Base-by-base conservation (phyloP, 2,113 vertebrate species). In the Hassar affinis region DNA sequence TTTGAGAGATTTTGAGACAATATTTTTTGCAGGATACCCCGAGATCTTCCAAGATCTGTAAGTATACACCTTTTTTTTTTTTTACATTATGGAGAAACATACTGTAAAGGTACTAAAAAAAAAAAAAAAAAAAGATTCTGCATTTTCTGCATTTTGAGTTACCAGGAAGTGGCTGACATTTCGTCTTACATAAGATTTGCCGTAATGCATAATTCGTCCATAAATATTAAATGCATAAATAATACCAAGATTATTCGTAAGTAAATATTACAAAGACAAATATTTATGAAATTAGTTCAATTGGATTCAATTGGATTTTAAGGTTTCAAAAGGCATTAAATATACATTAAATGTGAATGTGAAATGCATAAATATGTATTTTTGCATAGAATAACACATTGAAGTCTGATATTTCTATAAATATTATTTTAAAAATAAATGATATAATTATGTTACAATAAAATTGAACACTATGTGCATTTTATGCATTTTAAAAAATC, bases 151-250 rank as follows among this genome's bases (percentile, higher is more conserved):
- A 47, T 61, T 33, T 20, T 10, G 6, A 56, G 6, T 27, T 17
- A 81, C 69, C 64, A 81, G 79, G 79, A 81, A 81, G 79, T 71
- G 33, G 33, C 62, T 81, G 35, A 15, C 33, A 8, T 4, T 49
- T 49, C 12, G 59, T 11, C 17, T 52, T 71, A 56, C 51, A 6
- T 71, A 71, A 71, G 5, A 66, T 11, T 42, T 56, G 20, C 35
- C 25, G 15, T 11, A 9, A 42, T 42, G n/a, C 38, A 6, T 6
- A 42, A 42, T 42, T 42, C 2, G 6, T 42, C 2, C 38, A 42
- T 42, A 42, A 42, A 42, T 42, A 42, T 8, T 25, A 20, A 76
- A 33, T 52, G 22, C 18, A 56, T 35, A 71, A 56, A 42, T 27
- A 51, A 51, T 33, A 3, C 18, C 22, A 38, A 77, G 10, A 35